Percentiles rank a stretch among this genome's conserved stretches.
phyloP scores from a whole-genome alignment of 2,113 vertebrate genomes.

The Suricata suricatta region DNA sequence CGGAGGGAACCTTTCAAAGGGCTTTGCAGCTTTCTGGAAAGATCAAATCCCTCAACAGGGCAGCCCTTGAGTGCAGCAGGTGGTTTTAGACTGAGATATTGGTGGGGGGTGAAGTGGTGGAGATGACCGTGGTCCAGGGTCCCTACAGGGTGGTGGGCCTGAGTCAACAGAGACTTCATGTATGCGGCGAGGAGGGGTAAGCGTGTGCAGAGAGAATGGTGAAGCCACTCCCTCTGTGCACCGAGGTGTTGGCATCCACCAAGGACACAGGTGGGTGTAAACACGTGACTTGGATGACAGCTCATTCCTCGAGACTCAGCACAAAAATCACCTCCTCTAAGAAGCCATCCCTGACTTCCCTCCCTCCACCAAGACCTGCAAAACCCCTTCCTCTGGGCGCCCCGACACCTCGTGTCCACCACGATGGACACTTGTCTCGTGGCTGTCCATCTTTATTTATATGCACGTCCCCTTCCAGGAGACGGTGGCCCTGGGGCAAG shows the following conservation, averaged over 20 bases:
- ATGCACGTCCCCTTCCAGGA: neutral
- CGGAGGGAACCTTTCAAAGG: neutral
- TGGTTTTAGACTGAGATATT: neutral
- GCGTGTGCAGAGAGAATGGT: too few relatives aligned
- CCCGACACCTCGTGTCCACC: fast-evolving
- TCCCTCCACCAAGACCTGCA: neutral
- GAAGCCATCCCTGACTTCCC: neutral
- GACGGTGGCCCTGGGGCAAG: fast-evolving
- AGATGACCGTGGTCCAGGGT: neutral
- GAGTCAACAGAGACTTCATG: neutral
- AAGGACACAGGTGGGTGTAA: neutral
- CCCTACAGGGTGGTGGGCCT: too few relatives aligned
- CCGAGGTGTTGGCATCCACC: too few relatives aligned
- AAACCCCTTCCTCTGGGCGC: neutral
- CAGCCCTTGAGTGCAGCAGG: neutral
- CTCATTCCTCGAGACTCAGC: neutral
- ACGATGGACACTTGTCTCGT: neutral
- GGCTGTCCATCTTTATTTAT: neutral
- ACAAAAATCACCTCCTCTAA: neutral
- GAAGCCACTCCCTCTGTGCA: neutral
- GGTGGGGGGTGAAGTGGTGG: neutral
- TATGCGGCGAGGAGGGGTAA: neutral
- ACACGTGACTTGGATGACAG: neutral
- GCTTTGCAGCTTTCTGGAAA: neutral
- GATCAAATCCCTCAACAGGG: neutral